Evolutionary conservation across 1,140 invertebrate species (phyloP), one percentile per base, ranked within the genome.

Genomic region (Atta texana): DNA sequence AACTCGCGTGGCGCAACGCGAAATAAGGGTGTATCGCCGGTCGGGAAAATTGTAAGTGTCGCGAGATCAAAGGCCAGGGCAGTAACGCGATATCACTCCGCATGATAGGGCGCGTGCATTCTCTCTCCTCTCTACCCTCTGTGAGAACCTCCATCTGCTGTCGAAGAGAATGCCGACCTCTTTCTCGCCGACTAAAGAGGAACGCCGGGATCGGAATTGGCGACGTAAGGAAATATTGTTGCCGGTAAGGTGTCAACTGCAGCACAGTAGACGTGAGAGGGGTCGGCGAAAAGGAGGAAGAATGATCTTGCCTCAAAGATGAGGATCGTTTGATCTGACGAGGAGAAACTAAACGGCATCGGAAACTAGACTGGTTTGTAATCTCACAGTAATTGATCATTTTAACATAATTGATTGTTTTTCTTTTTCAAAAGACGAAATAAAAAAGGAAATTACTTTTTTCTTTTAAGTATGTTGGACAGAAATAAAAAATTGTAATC

Each of bases 1-100:
- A 88, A 90, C 91, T 95, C 93, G 94, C 94, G 93, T 95, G 94
- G 94, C 93, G 93, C 92, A 90, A 91, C 89, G 82, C 90, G 93
- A 94, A 95, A 95, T 95, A 95, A 94, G 95, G 94, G 95, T 95
- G 93, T 95, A 95, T 95, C 94, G 95, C 90, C 93, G 90, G 92
- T 93, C 88, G 92, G 94, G 93, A 92, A 95, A 95, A 95, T 95
- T 95, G 94, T 95, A 95, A 95, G 95, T 95, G 95, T 95, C 94
- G 95, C 93, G 90, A 95, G 95, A 95, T 95, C 95, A 95, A 95
- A 95, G 95, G 91, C 90, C 90, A 88, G 78, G 87, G 75, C 74
- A 92, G 95, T 95, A 95, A 95, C 95, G 94, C 94, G 94, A 95
- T 95, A 95, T 94, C 94, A 91, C 92, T 91, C 90, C 90, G 88